Evolutionary conservation across 92 coral and sea anemone species (phyloP), one percentile per base, ranked within the genome.

Genomic region (Epizoanthus stellaris): DNA sequence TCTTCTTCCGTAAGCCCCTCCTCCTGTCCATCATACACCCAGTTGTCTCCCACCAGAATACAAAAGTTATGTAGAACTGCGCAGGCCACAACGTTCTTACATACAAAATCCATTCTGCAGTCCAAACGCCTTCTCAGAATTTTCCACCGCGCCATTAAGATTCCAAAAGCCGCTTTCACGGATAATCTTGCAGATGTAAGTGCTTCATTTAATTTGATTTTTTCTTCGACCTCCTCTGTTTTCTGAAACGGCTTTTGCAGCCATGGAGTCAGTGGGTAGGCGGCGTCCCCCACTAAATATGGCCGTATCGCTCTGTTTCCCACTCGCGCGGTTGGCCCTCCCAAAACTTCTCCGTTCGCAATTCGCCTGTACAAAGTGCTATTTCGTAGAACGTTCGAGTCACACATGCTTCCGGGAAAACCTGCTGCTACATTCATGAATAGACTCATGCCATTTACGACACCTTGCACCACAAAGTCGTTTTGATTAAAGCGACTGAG

Each of bases 351-450:
- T 21, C 60, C 76, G 34, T 6, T 16, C 59, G 17, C 76, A 19
- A 72, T 43, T 56, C 58, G 76, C 5, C 58, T 53, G 14, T 49
- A 45, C 56, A 72, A 72, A 72, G 76, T 8, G 38, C 76, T 72
- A 17, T 72, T 72, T 72, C n/a, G 76, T 57, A 72, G 58, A 25
- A 72, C 76, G 21, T 5, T 72, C 58, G 76, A 72, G 60, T 72
- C 76, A 9, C 38, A 21, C 76, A 72, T 72, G 17, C 76, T 72
- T 9, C 76, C 76, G 8, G 76, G 76, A 40, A 72, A 72, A 16
- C 76, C 76, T 72, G 76, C 57, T 3, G 36, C 76, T 43, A 72
- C 38, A 49, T 72, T 60, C 38, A 45, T n/a, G 49, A 72, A 72
- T 12, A 72, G 9, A 23, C 76, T 19, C 76, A n/a, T 16, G 7